phyloP scores from a whole-genome alignment of 2,888 invertebrate species.

The Heliconius erato region DNA sequence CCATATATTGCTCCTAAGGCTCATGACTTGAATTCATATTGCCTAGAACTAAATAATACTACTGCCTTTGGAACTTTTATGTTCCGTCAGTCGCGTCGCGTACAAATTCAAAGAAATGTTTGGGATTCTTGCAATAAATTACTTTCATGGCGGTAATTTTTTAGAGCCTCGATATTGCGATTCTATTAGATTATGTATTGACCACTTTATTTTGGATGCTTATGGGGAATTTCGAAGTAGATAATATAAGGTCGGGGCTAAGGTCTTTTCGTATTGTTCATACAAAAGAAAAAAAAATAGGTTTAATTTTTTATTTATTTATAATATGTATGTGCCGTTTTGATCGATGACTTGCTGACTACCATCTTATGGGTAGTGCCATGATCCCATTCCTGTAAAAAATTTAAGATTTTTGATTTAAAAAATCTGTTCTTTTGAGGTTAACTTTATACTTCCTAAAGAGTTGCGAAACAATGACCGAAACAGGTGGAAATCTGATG shows the following conservation, averaged over 20 bases:
- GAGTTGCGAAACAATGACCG: too few species aligned
- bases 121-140: constrained; percentile 58
- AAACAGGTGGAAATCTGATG: too few species aligned
- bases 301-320: too few species aligned
- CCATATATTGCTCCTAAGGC: constrained; percentile 59
- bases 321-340: too few species aligned
- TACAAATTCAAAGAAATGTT: constrained; percentile 66
- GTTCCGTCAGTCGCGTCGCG: constrained; percentile 65
- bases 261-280: too few species aligned
- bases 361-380: too few species aligned
- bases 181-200: background rate
- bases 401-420: too few species aligned
- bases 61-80: constrained; percentile 59
- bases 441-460: too few species aligned
- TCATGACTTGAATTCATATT: constrained; percentile 61
- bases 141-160: constrained; percentile 31
- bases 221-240: background rate
- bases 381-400: too few species aligned
- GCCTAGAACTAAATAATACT: constrained; percentile 55
- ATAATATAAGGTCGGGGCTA: background rate
- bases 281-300: too few species aligned
- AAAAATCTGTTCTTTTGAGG: too few species aligned
- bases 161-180: constrained; percentile 26
- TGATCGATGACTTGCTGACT: too few species aligned
- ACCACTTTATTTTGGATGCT: background rate